Conservation (phyloP, 2,797 vertebrate genomes). For the Leptatherina wallacei region DNA sequence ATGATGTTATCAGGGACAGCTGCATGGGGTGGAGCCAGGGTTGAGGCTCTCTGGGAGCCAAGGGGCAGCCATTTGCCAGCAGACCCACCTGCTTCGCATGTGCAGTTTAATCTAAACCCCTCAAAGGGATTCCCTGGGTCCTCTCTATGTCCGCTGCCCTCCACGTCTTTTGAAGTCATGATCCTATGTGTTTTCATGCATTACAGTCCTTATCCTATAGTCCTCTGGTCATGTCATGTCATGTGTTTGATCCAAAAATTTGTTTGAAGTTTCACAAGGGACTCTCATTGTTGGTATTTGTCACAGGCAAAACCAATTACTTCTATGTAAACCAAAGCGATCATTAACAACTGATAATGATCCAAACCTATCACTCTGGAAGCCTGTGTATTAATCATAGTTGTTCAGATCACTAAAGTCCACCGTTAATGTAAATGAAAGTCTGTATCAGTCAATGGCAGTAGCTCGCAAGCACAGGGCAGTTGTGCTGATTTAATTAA, state of each 20-base stretch:
- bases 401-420: slow-evolving; percentile 29
- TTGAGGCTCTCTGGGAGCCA: slow-evolving; percentile 62
- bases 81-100: slow-evolving; percentile 75
- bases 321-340: slow-evolving; percentile 23
- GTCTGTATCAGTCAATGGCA: slow-evolving; percentile 46
- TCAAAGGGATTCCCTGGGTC: slow-evolving; percentile 80
- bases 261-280: slow-evolving; percentile 71
- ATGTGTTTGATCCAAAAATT: slow-evolving; percentile 63
- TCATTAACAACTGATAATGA: slow-evolving; percentile 47
- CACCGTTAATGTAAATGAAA: slow-evolving; percentile 31
- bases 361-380: slow-evolving; percentile 26
- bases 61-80: slow-evolving; percentile 72
- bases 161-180: slow-evolving; percentile 67
- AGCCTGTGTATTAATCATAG: slow-evolving; percentile 33
- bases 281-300: slow-evolving; percentile 48
- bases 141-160: slow-evolving; percentile 62
- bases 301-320: slow-evolving; percentile 45
- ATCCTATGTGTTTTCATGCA: slow-evolving; percentile 70
- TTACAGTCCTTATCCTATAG: slow-evolving; percentile 71
- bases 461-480: slow-evolving; percentile 37
- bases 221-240: slow-evolving; percentile 62
- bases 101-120: slow-evolving; percentile 74
- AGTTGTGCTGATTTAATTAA: slow-evolving; percentile 73
- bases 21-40: slow-evolving; percentile 70
- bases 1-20: slow-evolving; percentile 83